A percentile compares a stretch with the other conserved stretches of the same genome.
These are phyloP conservation scores for Coenonympha arcania DNA, from an alignment of 2,888 invertebrate species.

Conservation along the genomic window DNA sequence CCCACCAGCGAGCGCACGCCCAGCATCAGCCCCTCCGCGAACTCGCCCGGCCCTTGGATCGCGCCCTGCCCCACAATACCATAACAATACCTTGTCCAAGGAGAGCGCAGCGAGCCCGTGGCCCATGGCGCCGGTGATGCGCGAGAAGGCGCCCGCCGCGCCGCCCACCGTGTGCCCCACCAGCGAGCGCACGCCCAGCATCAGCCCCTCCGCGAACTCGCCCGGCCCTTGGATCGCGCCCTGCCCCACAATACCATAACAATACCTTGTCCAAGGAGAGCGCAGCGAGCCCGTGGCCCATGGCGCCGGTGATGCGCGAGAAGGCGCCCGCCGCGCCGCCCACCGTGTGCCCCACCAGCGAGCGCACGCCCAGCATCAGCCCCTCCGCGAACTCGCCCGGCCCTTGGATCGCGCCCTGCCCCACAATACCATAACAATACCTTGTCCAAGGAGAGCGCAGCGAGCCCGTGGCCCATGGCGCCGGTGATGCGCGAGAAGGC, in stretches of 20 bases:
- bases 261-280: conserved; percentile 77
- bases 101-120: conserved; percentile 94
- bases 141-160: conserved; percentile 95
- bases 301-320: conserved; percentile 85
- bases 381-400: conserved; percentile 99
- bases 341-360: conserved; percentile 95
- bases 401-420: not conserved
- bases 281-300: conserved; percentile 92
- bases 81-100: conserved; percentile 47
- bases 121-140: conserved; percentile 87
- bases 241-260: not conserved
- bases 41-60: conserved; percentile 86
- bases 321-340: conserved; percentile 99
- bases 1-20: conserved; percentile 96
- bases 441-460: conserved; percentile 84
- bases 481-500: conserved; percentile 91
- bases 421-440: conserved; percentile 28
- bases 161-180: conserved; percentile 98
- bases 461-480: conserved; percentile 89
- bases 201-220: conserved; percentile 98
- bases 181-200: conserved; percentile 93
- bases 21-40: conserved; percentile 95
- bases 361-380: conserved; percentile 91
- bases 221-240: conserved; percentile 76
- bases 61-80: not conserved